Conservation (phyloP, 1,140 invertebrate species). For the Drosophila varians region DNA sequence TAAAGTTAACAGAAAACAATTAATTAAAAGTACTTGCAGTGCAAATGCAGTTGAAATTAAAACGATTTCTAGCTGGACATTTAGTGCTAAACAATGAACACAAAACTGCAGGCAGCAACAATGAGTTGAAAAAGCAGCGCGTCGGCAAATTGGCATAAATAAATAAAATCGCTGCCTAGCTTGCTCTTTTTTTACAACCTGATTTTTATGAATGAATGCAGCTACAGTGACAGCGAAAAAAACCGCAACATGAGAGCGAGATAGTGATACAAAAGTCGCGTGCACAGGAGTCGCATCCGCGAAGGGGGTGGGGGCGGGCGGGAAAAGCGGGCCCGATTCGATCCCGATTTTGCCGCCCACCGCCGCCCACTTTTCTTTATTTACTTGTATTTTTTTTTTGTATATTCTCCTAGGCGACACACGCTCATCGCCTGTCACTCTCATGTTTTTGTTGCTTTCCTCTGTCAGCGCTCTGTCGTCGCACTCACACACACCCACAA, state of each 20-base stretch:
- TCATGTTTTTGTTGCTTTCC: slow-evolving; percentile 27
- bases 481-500: neutral
- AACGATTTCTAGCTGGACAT: neutral
- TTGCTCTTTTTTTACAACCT: slow-evolving; percentile 70
- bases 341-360: slow-evolving; percentile 13
- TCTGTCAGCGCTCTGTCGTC: slow-evolving; percentile 44
- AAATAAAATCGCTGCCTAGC: slow-evolving; percentile 62
- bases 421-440: slow-evolving; percentile 40
- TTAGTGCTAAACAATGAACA: neutral
- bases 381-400: slow-evolving; percentile 6
- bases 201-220: slow-evolving; percentile 82
- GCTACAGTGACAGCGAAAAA: slow-evolving; percentile 19
- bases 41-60: neutral
- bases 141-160: slow-evolving; percentile 76
- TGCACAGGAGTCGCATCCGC: slow-evolving; percentile 67
- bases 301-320: slow-evolving; percentile 2
- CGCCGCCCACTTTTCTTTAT: slow-evolving; percentile 4
- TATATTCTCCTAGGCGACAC: slow-evolving; percentile 19
- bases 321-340: slow-evolving; percentile 36
- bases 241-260: slow-evolving; percentile 17
- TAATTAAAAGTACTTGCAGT: neutral
- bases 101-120: slow-evolving; percentile 3
- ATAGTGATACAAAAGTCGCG: slow-evolving; percentile 44
- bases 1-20: neutral
- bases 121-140: slow-evolving; percentile 36